These are phyloP conservation scores for Protosalanx chinensis DNA, from an alignment of 2,797 vertebrate species.

Conservation along the genomic window DNA sequence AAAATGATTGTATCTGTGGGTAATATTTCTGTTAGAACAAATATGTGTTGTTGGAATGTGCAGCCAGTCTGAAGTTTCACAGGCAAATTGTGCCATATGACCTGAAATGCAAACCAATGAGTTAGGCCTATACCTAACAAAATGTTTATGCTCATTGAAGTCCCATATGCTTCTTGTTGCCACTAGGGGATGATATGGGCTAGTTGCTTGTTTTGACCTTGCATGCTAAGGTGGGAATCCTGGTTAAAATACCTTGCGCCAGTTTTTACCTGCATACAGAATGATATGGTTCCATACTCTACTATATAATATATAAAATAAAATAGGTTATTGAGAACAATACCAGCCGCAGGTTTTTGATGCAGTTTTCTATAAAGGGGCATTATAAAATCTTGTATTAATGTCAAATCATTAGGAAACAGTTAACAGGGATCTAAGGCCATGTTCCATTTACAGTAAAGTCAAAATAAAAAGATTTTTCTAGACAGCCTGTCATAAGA, in stretches of 20 bases:
- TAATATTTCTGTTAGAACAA: not conserved
- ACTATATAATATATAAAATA: too few species aligned
- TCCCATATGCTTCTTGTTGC: slow-evolving; percentile 17
- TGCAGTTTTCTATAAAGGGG: too few species aligned
- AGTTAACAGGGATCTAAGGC: too few species aligned
- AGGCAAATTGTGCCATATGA: too few species aligned
- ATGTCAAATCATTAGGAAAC: too few species aligned
- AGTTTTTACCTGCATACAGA: slow-evolving; percentile 48
- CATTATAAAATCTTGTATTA: too few species aligned
- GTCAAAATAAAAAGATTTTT: not conserved
- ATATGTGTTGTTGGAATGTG: too few species aligned
- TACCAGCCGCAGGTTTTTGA: not conserved
- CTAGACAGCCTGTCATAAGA: too few species aligned
- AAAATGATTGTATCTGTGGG: not conserved
- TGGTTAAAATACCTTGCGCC: slow-evolving; percentile 34
- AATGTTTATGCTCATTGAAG: not conserved
- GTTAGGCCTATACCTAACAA: not conserved
- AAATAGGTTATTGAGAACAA: not conserved
- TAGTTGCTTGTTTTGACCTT: slow-evolving; percentile 66
- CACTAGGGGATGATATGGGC: slow-evolving; percentile 62
- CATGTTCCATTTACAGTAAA: not conserved
- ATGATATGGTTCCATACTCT: slow-evolving; percentile 5
- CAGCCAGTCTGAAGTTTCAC: too few species aligned
- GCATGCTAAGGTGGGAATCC: slow-evolving; percentile 52
- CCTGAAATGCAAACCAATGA: not conserved